These are phyloP conservation scores for Pseudorectes ferrugineus DNA, from an alignment of 2,113 vertebrate genomes.

Conservation along the genomic window DNA sequence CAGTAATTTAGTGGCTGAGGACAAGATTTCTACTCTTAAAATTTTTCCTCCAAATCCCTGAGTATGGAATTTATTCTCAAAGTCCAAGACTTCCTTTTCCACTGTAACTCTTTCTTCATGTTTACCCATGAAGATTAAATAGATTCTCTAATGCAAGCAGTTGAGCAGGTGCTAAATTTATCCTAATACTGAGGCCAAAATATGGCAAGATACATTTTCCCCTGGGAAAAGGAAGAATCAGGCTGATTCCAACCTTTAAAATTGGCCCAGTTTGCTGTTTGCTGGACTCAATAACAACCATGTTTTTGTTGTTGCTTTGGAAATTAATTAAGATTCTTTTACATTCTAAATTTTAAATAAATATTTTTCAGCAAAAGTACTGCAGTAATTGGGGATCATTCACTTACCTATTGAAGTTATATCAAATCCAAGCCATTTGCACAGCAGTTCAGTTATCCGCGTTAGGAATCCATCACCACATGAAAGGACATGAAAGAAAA, in stretches of 20 bases:
- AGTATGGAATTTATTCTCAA: background rate
- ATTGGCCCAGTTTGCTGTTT: background rate
- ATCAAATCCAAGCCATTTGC: slow-evolving; percentile 24
- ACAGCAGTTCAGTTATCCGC: slow-evolving; percentile 15
- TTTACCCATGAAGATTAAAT: background rate
- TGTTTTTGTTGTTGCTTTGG: background rate
- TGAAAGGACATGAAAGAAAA: slow-evolving; percentile 49
- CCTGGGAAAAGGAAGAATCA: background rate
- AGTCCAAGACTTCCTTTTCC: background rate
- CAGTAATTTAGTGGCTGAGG: background rate
- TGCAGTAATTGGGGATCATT: background rate
- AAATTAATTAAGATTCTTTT: background rate
- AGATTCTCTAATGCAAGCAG: background rate
- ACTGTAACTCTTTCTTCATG: background rate
- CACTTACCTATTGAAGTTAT: slow-evolving; percentile 72
- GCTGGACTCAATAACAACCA: background rate
- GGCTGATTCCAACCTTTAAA: background rate
- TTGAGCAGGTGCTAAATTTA: background rate
- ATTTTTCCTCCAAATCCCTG: background rate
- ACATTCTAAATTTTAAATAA: background rate
- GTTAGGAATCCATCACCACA: background rate
- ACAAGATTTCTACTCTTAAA: background rate
- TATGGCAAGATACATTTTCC: background rate
- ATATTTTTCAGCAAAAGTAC: background rate
- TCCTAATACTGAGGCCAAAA: background rate